Conservation (phyloP, 2,113 vertebrate species). For the Dasyornis broadbenti region DNA sequence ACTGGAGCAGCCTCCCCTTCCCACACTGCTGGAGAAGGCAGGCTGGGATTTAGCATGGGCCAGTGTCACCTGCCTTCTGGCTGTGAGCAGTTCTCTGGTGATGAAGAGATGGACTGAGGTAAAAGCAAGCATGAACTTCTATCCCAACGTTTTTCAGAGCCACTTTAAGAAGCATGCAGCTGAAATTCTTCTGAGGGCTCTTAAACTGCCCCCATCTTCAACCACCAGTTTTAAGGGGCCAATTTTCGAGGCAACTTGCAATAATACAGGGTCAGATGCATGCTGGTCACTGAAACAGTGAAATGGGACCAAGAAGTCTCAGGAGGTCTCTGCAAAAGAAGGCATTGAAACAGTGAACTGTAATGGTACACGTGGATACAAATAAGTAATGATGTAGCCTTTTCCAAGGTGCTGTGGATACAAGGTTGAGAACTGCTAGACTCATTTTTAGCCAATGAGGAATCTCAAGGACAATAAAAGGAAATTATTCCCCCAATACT, state of each 20-base stretch:
- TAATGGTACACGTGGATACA: rapidly evolving
- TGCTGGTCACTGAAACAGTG: background rate
- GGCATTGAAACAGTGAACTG: background rate
- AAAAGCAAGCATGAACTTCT: background rate
- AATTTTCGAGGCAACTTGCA: background rate
- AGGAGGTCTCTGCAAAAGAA: background rate
- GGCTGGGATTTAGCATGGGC: background rate
- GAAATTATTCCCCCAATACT: background rate
- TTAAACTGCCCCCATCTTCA: background rate
- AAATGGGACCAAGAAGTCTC: background rate
- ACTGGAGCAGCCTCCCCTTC: background rate
- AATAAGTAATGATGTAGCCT: rapidly evolving
- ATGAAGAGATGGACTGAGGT: background rate
- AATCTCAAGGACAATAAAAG: background rate
- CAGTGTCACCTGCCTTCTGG: background rate
- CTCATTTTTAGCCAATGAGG: background rate
- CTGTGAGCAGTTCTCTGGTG: background rate
- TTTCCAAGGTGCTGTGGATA: background rate
- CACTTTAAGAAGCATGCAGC: background rate
- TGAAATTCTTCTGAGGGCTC: background rate
- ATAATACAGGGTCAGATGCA: background rate
- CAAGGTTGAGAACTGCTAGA: background rate
- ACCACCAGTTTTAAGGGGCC: background rate
- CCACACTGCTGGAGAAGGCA: background rate
- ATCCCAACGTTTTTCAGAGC: background rate